Base-by-base conservation (phyloP, 2,113 vertebrate species). In the Clinocottus analis region DNA sequence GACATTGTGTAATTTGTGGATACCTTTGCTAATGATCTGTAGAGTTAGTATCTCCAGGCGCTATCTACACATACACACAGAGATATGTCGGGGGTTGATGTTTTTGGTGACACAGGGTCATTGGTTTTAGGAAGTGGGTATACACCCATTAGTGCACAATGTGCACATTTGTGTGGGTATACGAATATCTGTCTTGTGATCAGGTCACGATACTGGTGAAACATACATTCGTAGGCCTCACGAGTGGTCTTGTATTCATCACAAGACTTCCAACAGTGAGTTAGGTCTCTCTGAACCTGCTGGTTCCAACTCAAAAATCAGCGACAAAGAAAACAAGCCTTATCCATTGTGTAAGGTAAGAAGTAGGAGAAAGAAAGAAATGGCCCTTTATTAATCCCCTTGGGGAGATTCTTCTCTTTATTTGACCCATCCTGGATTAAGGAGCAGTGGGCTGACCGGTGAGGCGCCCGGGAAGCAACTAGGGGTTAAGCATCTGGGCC, bases 151-250 rank as follows among this genome's bases (percentile, higher is more conserved):
- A 14, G 5, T 19, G 5, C 45, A 68, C 25, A 58, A 12, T 17
- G 27, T 31, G 7, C 43, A 6, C 60, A 27, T 43, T 47, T 35
- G 41, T 55, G 60, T 43, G 37, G 65, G 4, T 2, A 23, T 43
- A 33, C 59, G 39, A 53, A 37, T 25, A 51, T 21, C 11, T 25
- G 62, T 89, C 88, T 87, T 82, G 84, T 91, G 89, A 91, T 83
- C 3, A 56, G 39, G n/a, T 35, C 61, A 67, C 45, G 51, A 70
- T 63, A 33, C 65, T 17, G 25, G 55, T 56, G 23, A 35, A 51
- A 19, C 8, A 41, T 82, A 41, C 1, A 61, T 59, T 58, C 2
- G 19, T 59, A 27, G 51, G 58, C 75, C 61, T 64, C 43, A 25
- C 72, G 37, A 65, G 43, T 43, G 9, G 29, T 70, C 10, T 17